Percentiles rank a stretch among this genome's conserved stretches.
These are phyloP conservation scores for Microctonus brassicae DNA, from an alignment of 2,888 invertebrate genomes.

Conservation along the genomic window DNA sequence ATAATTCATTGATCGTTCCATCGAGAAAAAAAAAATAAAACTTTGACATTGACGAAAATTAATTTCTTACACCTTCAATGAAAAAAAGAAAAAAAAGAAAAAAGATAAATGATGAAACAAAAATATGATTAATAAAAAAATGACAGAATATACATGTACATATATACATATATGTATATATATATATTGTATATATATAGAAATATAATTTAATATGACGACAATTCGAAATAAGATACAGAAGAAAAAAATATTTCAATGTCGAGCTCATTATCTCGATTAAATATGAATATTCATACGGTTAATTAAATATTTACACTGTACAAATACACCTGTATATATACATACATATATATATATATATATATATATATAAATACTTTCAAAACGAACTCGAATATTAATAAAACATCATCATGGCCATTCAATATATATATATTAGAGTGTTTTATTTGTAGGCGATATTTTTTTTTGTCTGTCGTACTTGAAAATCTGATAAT, in stretches of 20 bases:
- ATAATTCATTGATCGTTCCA: conserved; percentile 48
- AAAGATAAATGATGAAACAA: neutral
- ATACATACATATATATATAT: conserved; percentile 36
- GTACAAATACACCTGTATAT: conserved; percentile 49
- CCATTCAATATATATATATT: conserved; percentile 33
- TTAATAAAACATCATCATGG: conserved; percentile 33
- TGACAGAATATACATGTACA: too few relatives aligned
- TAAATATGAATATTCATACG: neutral
- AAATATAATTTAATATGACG: neutral
- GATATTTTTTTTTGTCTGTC: too few relatives aligned
- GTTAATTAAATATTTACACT: conserved; percentile 49
- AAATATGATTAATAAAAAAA: neutral
- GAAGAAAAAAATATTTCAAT: conserved; percentile 39
- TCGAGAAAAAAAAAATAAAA: conserved; percentile 31
- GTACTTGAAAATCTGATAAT: too few relatives aligned
- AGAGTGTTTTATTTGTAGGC: too few relatives aligned
- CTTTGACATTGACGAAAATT: conserved; percentile 12
- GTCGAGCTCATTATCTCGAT: conserved; percentile 20
- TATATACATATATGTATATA: too few relatives aligned
- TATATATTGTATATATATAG: conserved; percentile 23
- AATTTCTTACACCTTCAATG: neutral
- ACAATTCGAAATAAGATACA: conserved; percentile 3
- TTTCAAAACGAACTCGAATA: conserved; percentile 24
- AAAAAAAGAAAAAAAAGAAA: neutral
- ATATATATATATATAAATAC: conserved; percentile 38